Base-by-base conservation (phyloP, 2,888 invertebrate genomes). In the Eupithecia abbreviata region DNA sequence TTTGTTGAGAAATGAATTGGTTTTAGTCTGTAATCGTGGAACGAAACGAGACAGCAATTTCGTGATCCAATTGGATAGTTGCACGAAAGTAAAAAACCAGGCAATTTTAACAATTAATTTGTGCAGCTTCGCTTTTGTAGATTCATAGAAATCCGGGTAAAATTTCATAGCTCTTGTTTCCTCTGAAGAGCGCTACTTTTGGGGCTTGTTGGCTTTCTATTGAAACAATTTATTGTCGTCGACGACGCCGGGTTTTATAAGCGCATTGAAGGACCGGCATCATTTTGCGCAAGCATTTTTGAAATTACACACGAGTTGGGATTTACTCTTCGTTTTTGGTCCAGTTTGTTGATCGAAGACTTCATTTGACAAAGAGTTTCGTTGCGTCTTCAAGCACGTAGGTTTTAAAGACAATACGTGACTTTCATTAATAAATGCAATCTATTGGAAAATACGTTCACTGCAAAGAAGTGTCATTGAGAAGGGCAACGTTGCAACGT, bases 181-280 rank as follows among this genome's bases (percentile, higher is more conserved):
- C 85, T 71, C 77, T 77, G 76, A 82, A 83, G 82, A 82, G 83
- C 82, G 80, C 80, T 79, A 82, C 82, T 81, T 78, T 78, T 74
- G 72, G 72, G 74, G 79, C 77, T 82, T 83, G 82, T 83, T 81
- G 73, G 81, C 80, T 76, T 81, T 73, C 51, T 43, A 71, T 66
- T 71, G 49, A 65, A 71, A 49, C 58, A 62, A 62, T 62, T 58
- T 62, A 62, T n/a, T 62, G 62, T 62, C 18, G 30, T 30, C 2
- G 62, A 7, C 62, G 62, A 7, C 62, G 62, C 62, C n/a, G 62
- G 12, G 62, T 62, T 62, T 62, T 62, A 62, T 62, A 62, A 30
- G 62, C 30, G 30, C 10, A 30, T 62, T 62, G 62, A 30, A 62
- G 10, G 62, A 62, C 62, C 10, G 12, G 30, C 62, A 30, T 62